Evolutionary conservation across 1,140 invertebrate species (phyloP).

Genomic region (Bradysia coprophila): DNA sequence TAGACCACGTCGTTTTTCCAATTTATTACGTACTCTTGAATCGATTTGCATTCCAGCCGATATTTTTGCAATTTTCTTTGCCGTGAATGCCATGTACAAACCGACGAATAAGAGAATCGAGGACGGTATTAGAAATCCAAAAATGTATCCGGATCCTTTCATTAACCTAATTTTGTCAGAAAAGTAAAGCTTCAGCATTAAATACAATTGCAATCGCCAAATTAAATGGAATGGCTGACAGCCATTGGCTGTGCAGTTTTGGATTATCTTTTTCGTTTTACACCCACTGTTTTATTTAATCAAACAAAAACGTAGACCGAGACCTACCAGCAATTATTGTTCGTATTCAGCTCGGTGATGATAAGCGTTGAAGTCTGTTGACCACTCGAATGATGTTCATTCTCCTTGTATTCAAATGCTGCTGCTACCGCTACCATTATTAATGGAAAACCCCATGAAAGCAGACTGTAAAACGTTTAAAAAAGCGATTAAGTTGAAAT

Average conservation of each 20-base stretch:
- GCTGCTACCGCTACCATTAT: slow-evolving; percentile 18
- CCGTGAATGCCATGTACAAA: slow-evolving; percentile 1
- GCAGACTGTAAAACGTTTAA: slow-evolving; percentile 24
- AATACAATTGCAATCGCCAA: neutral
- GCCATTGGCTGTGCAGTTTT: too few species aligned
- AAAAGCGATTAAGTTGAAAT: too few species aligned
- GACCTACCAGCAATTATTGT: slow-evolving; percentile 24
- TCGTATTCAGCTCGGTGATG: neutral
- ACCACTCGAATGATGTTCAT: neutral
- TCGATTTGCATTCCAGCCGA: slow-evolving; percentile 29
- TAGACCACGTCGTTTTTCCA: slow-evolving; percentile 32
- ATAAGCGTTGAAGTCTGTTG: neutral
- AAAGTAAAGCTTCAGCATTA: too few species aligned
- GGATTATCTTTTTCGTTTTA: too few species aligned
- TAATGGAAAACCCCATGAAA: slow-evolving; percentile 28
- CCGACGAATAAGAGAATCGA: slow-evolving; percentile 17
- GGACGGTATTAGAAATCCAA: slow-evolving; percentile 26
- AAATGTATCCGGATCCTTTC: slow-evolving; percentile 25
- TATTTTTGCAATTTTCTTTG: slow-evolving; percentile 12
- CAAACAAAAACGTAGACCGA: too few species aligned
- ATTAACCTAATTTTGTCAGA: slow-evolving; percentile 27
- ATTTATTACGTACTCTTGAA: slow-evolving; percentile 33
- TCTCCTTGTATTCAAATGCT: slow-evolving; percentile 5
- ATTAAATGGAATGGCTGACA: too few species aligned
- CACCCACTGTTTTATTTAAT: too few species aligned